Conservation (phyloP, 2,888 invertebrate species). For the Acleris literana region DNA sequence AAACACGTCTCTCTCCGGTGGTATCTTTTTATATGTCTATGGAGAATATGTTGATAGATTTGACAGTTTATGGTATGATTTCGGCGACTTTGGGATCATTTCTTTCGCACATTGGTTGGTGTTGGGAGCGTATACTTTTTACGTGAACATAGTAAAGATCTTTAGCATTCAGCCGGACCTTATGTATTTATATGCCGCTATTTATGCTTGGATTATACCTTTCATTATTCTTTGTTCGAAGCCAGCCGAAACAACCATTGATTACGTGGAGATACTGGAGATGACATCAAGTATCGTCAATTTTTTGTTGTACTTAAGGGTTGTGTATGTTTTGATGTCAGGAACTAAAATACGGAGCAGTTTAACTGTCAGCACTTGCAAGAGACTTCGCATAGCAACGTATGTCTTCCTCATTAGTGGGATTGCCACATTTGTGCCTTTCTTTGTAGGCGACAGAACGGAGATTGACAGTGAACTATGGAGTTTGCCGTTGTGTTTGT, state of each 20-base stretch:
- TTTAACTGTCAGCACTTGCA: neutral
- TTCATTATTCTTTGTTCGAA: neutral
- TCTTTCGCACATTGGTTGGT: slow-evolving; percentile 11
- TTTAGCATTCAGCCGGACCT: slow-evolving; percentile 2
- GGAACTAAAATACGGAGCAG: slow-evolving; percentile 16
- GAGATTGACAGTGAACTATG: neutral
- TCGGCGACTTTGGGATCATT: neutral
- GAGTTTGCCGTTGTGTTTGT: neutral
- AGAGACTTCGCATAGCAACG: slow-evolving; percentile 13
- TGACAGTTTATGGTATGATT: neutral
- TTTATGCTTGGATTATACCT: slow-evolving; percentile 9
- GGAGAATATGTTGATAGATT: neutral
- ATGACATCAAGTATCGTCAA: slow-evolving; percentile 5
- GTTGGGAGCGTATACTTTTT: slow-evolving; percentile 18
- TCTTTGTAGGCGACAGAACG: neutral
- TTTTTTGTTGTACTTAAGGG: slow-evolving; percentile 16
- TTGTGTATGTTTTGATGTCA: slow-evolving; percentile 6
- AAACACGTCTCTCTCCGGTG: slow-evolving; percentile 1
- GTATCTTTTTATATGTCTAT: neutral
- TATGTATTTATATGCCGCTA: slow-evolving; percentile 9
- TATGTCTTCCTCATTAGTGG: slow-evolving; percentile 15
- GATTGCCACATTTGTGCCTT: neutral
- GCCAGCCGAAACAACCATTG: neutral
- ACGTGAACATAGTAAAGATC: slow-evolving; percentile 20
- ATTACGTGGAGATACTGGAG: neutral